A percentile compares a stretch with the other conserved stretches of the same genome.
These are phyloP conservation scores for Drosophila incognita DNA, from an alignment of 2,888 invertebrate genomes.

Conservation along the genomic window DNA sequence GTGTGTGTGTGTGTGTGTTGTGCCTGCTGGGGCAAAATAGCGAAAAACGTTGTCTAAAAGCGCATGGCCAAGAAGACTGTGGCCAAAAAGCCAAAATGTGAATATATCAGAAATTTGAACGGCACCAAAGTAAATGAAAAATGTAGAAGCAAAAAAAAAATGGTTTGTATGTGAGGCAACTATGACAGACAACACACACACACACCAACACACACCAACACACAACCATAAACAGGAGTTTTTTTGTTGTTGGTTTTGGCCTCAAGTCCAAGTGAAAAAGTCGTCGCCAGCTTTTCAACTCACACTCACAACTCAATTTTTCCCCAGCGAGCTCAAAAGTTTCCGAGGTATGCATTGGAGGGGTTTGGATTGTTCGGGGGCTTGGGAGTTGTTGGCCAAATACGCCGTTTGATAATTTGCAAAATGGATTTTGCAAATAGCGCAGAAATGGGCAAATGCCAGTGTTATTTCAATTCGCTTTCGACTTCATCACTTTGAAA, in stretches of 20 bases:
- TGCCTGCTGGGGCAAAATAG: slow-evolving; percentile 57
- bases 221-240: background rate
- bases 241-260: slow-evolving; percentile 17
- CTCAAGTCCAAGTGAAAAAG: slow-evolving; percentile 43
- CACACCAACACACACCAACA: background rate
- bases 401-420: slow-evolving; percentile 53
- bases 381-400: slow-evolving; percentile 14
- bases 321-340: slow-evolving; percentile 12
- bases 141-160: slow-evolving; percentile 3
- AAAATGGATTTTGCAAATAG: slow-evolving; percentile 50
- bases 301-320: slow-evolving; percentile 5
- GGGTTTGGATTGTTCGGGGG: background rate
- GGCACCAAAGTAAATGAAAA: slow-evolving; percentile 46
- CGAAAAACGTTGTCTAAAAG: slow-evolving; percentile 76
- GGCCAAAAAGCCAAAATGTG: slow-evolving; percentile 71
- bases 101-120: slow-evolving; percentile 68
- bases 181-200: slow-evolving; percentile 17
- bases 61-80: slow-evolving; percentile 42
- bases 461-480: background rate
- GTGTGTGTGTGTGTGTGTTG: slow-evolving; percentile 28
- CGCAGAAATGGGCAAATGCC: slow-evolving; percentile 1
- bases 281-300: slow-evolving; percentile 17
- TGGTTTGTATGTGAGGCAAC: slow-evolving; percentile 13
- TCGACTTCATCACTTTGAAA: background rate
- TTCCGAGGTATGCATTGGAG: background rate